Evolutionary conservation across 2,113 vertebrate species (phyloP), one percentile per base, ranked within the genome.

Genomic region (Struthidea cinerea): DNA sequence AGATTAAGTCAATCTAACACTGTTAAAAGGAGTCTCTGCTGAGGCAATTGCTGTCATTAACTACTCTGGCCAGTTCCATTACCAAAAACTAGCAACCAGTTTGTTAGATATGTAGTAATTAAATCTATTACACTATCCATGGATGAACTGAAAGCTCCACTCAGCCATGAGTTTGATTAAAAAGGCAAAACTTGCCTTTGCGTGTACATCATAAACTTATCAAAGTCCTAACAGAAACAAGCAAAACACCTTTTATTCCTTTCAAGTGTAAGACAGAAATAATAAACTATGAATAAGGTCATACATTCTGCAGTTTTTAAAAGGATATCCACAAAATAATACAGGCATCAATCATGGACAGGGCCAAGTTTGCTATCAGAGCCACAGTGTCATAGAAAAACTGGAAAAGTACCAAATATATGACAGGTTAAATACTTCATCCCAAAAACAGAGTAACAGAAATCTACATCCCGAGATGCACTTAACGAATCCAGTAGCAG

Each of bases 261-360:
- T 79, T 52, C 32, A 91, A 82, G 23, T 13, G 16, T 21, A 68
- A 71, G 24, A 63, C 10, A 87, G 20, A 94, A 68, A 80, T 49
- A 60, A 53, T 70, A 79, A 83, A 52, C 44, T 76, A 13, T 67
- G 39, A 78, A 84, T 52, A 91, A 89, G 13, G 17, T 80, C 9
- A 27, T 56, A 81, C 22, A 78, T 41, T 78, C 61, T 47, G 13
- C 60, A 92, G 74, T 82, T 96, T 96, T 86, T 97, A 65, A 98
- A 99, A 99, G 99, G 99, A 99, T 99, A 99, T 99, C 99, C 99
- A 99, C 98, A 99, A 99, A 98, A 99, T 99, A 97, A 99, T 98
- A 97, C 99, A 99, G 97, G 99, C 98, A 98, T 99, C 99, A 90
- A 99, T 98, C 96, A 99, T 94, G 91, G 99, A 99, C 78, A 99